Evolutionary conservation across 2,113 vertebrate species (phyloP).

Genomic region (Larimichthys crocea): DNA sequence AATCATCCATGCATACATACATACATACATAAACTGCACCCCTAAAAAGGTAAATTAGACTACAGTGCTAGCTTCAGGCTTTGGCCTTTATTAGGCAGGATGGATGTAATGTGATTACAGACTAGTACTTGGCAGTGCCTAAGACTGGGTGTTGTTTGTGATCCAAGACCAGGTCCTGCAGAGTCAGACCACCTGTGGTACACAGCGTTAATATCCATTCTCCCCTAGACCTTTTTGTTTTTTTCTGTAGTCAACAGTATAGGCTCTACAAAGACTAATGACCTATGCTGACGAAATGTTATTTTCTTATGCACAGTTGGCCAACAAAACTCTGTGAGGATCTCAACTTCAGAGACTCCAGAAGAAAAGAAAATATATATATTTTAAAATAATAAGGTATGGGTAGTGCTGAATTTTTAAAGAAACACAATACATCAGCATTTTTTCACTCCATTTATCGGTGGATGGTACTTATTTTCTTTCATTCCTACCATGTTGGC

Average conservation of each 20-base stretch:
- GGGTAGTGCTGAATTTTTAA: background rate
- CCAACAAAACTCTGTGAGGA: slow-evolving; percentile 36
- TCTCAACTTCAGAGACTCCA: slow-evolving; percentile 21
- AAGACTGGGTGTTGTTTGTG: slow-evolving; percentile 2
- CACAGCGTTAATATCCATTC: slow-evolving; percentile 2
- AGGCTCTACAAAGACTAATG: slow-evolving; percentile 58
- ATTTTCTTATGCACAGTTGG: slow-evolving; percentile 45
- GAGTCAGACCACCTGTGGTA: slow-evolving; percentile 42
- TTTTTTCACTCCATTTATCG: slow-evolving; percentile 14
- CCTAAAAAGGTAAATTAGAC: slow-evolving; percentile 19
- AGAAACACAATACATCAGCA: slow-evolving; percentile 28
- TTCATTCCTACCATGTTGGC: background rate
- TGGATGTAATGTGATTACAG: slow-evolving; percentile 33
- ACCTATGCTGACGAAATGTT: slow-evolving; percentile 56
- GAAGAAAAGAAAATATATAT: background rate
- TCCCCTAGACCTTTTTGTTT: background rate
- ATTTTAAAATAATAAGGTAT: slow-evolving; percentile 23
- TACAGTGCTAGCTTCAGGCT: slow-evolving; percentile 8
- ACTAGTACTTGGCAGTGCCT: slow-evolving; percentile 25
- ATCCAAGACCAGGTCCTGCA: slow-evolving; percentile 34
- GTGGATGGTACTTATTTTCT: slow-evolving; percentile 20
- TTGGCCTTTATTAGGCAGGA: slow-evolving; percentile 39
- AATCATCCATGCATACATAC: slow-evolving; percentile 24
- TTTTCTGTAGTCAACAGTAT: slow-evolving; percentile 26
- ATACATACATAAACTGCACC: slow-evolving; percentile 8